Percentiles rank a stretch among this genome's conserved stretches.
phyloP scores from a whole-genome alignment of 1,140 invertebrate genomes.

The Phortica variegata region DNA sequence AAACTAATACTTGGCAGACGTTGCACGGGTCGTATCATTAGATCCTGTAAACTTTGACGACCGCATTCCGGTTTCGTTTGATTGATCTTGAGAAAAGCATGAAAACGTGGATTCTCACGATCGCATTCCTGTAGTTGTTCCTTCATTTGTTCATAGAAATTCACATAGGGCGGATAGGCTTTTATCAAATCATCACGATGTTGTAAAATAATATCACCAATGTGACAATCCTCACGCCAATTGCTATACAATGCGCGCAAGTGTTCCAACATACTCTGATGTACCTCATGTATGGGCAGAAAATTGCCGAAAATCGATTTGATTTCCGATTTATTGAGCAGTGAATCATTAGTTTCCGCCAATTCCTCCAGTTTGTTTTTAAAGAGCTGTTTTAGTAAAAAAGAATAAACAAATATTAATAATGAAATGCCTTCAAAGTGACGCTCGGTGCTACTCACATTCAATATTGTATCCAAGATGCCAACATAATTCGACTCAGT shows the following conservation, averaged over 20 bases:
- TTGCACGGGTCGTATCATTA: slow-evolving; percentile 95
- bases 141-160: slow-evolving; percentile 96
- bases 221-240: slow-evolving; percentile 83
- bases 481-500: slow-evolving; percentile 97
- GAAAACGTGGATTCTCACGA: slow-evolving; percentile 87
- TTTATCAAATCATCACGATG: slow-evolving; percentile 80
- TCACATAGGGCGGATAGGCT: slow-evolving; percentile 96
- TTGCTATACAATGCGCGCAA: slow-evolving; percentile 58
- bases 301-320: slow-evolving; percentile 97
- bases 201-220: slow-evolving; percentile 85
- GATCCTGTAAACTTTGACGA: slow-evolving; percentile 88
- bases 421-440: too few species aligned
- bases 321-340: slow-evolving; percentile 88
- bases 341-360: slow-evolving; percentile 69
- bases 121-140: slow-evolving; percentile 89
- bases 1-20: slow-evolving; percentile 92
- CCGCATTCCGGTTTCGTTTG: slow-evolving; percentile 92
- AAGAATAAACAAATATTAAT: background rate
- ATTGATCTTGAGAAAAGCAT: slow-evolving; percentile 96
- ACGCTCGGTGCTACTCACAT: slow-evolving; percentile 60
- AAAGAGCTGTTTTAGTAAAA: slow-evolving; percentile 69
- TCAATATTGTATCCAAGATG: slow-evolving; percentile 89
- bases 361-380: slow-evolving; percentile 88
- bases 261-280: slow-evolving; percentile 75
- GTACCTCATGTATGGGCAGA: slow-evolving; percentile 89